Evolutionary conservation across 2,113 vertebrate genomes (phyloP).

Genomic region (Poicephalus gulielmi): DNA sequence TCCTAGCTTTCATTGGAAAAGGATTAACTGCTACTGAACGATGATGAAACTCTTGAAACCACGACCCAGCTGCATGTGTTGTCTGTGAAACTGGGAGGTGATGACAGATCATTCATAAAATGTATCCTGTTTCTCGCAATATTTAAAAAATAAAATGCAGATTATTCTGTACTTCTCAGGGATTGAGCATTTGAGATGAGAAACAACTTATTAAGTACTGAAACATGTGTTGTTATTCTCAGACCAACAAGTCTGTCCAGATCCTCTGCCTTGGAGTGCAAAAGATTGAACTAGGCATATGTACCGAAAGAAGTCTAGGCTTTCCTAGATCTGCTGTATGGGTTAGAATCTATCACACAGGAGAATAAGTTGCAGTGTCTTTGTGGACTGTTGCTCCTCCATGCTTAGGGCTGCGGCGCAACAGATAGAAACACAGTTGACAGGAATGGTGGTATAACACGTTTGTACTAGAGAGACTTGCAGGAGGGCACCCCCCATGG

Average conservation of each 20-base stretch:
- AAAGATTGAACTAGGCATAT: background rate
- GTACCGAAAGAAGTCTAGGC: background rate
- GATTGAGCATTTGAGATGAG: background rate
- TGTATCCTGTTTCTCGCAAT: background rate
- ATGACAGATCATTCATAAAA: background rate
- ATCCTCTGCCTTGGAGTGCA: background rate
- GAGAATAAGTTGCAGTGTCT: background rate
- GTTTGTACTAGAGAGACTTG: background rate
- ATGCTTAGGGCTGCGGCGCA: background rate
- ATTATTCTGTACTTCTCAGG: background rate
- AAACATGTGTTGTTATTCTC: background rate
- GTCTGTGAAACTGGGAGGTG: background rate
- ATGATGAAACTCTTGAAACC: background rate
- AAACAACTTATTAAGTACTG: background rate
- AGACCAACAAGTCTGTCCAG: background rate
- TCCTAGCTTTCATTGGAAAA: background rate
- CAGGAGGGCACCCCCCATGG: accelerated
- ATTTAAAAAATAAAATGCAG: background rate
- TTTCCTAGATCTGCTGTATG: background rate
- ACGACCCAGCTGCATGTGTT: background rate
- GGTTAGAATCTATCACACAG: background rate
- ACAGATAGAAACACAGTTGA: background rate
- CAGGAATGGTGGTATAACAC: background rate
- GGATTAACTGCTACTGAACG: background rate
- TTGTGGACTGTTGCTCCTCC: background rate